Percentiles rank a stretch among this genome's conserved stretches.
These are phyloP conservation scores for Dryas iulia DNA, from an alignment of 1,140 invertebrate genomes.

Conservation along the genomic window DNA sequence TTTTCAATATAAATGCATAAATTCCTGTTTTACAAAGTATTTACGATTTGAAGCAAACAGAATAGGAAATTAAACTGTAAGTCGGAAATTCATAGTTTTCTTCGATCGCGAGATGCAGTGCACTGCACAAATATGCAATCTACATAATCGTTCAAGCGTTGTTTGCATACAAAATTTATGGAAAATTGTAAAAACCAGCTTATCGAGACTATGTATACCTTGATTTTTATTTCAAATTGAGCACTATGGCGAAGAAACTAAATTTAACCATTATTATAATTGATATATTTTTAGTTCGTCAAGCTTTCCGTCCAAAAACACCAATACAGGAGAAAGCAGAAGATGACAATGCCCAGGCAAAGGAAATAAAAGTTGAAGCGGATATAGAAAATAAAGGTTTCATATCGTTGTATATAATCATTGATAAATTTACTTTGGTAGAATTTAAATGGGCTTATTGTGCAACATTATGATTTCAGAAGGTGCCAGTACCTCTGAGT, in stretches of 20 bases:
- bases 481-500: background rate
- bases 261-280: slow-evolving; percentile 2
- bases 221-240: background rate
- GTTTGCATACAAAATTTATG: slow-evolving; percentile 6
- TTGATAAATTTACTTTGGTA: slow-evolving; percentile 1
- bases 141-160: slow-evolving; percentile 26
- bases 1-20: background rate
- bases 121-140: slow-evolving; percentile 24
- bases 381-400: slow-evolving; percentile 72
- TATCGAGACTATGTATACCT: background rate
- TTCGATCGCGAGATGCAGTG: slow-evolving; percentile 13
- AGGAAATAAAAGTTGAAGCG: slow-evolving; percentile 70
- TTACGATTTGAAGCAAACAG: background rate
- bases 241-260: background rate
- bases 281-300: slow-evolving; percentile 16
- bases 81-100: slow-evolving; percentile 16
- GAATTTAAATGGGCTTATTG: background rate
- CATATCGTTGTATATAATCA: slow-evolving; percentile 16
- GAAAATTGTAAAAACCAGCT: background rate
- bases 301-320: slow-evolving; percentile 70
- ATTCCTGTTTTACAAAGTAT: background rate
- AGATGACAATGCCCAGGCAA: slow-evolving; percentile 54
- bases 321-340: slow-evolving; percentile 77
- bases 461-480: background rate
- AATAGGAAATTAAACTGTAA: slow-evolving; percentile 23